Evolutionary conservation across 2,113 vertebrate species (phyloP).

Genomic region (Caracal caracal): DNA sequence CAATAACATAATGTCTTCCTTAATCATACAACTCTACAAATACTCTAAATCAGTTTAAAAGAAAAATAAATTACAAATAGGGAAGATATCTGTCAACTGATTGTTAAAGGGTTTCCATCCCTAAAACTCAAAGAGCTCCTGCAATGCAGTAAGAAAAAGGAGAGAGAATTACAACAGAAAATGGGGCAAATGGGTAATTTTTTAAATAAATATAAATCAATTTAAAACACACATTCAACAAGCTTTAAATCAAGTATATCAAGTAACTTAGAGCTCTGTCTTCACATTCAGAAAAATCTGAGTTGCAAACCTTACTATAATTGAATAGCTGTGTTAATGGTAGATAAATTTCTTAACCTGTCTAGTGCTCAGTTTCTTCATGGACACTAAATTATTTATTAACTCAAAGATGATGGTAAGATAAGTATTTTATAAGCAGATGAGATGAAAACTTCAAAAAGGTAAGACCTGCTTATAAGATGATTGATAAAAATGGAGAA

Average conservation of each 20-base stretch:
- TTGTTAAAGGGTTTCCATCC: background rate
- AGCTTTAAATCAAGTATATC: slow-evolving; percentile 22
- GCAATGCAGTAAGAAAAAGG: background rate
- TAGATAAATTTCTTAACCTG: background rate
- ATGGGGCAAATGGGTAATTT: background rate
- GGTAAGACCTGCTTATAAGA: background rate
- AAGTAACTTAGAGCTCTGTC: background rate
- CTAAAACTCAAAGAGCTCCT: slow-evolving; percentile 14
- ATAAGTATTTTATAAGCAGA: background rate
- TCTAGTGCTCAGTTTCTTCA: slow-evolving; percentile 34
- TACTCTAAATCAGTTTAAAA: slow-evolving; percentile 4
- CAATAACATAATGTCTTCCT: background rate
- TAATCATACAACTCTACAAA: background rate
- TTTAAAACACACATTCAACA: slow-evolving; percentile 6
- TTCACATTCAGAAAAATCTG: background rate
- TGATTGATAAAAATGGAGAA: background rate
- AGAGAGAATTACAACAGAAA: background rate
- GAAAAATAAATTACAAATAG: background rate
- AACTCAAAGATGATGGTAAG: background rate
- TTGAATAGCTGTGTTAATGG: background rate
- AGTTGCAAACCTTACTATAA: background rate
- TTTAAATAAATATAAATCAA: background rate
- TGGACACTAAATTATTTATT: background rate
- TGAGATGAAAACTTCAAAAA: slow-evolving; percentile 36
- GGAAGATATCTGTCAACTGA: background rate